Base-by-base conservation (phyloP, 2,113 vertebrate species). In the Anguilla rostrata region DNA sequence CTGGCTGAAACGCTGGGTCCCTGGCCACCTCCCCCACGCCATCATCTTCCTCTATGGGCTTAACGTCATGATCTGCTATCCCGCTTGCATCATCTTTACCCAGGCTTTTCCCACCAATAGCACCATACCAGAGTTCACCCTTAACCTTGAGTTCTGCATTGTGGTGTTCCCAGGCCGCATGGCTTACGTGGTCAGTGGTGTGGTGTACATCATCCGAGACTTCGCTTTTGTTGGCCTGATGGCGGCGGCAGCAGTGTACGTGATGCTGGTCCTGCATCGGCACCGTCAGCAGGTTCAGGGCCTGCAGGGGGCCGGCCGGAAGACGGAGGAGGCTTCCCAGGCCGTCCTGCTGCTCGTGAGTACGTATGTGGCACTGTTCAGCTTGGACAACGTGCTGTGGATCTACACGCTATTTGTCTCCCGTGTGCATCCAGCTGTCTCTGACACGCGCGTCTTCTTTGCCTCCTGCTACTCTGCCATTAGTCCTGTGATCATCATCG, bases 111-210 rank as follows among this genome's bases (percentile, higher is more conserved):
- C 86, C 29, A 7, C 78, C 49, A 90, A 89, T 22, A 87, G 84
- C 15, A 83, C 82, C 57, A 83, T 85, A 8, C 87, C 88, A 43
- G 83, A 86, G 20, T 87, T 84, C 78, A 86, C 88, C 5, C 85
- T 90, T 39, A 86, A 89, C 66, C 90, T 91, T 78, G 87, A 88
- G 39, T 93, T 90, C 83, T 91, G 92, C 83, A 88, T 89, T 60
- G 88, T 92, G 46, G 57, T 86, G 20, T 92, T 91, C 15, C 90
- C 89, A 15, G 88, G 29, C 43, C 39, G 7, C 16, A 14, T 60
- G 11, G 66, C 90, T 0, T 92, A 93, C 39, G 46, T 92, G 46
- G 90, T 84, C 8, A 91, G 87, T n/a, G 90, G 89, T 15, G 34
- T 78, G 6, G 71, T 88, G 22, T 88, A 88, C 83, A 88, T 90